These are phyloP conservation scores for Scolopax mira DNA, from an alignment of 2,113 vertebrate species.

Conservation along the genomic window DNA sequence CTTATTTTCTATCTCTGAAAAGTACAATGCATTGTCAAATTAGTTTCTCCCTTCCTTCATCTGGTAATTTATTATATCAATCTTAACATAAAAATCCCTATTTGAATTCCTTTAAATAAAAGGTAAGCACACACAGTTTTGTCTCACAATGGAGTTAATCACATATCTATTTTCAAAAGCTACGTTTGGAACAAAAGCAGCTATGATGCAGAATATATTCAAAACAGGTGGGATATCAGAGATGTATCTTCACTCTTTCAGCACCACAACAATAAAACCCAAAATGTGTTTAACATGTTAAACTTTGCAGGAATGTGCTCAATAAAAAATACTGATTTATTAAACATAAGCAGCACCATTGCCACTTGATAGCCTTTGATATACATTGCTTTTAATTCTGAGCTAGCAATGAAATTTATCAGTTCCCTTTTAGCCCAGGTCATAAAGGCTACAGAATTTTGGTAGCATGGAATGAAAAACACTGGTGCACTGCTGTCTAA, in stretches of 20 bases:
- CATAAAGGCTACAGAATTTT: neutral
- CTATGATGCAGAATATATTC: neutral
- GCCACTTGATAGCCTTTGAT: neutral
- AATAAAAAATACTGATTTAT: neutral
- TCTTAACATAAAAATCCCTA: neutral
- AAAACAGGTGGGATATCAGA: neutral
- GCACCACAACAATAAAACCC: neutral
- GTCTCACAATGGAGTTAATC: neutral
- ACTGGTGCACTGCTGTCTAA: neutral
- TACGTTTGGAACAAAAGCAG: neutral
- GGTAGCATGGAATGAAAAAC: neutral
- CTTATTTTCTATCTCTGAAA: neutral
- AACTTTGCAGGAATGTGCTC: neutral
- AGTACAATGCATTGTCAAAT: slow-evolving; percentile 9
- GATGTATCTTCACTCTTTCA: neutral
- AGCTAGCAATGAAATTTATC: neutral
- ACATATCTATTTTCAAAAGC: neutral
- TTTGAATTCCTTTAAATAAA: neutral
- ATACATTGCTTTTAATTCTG: neutral
- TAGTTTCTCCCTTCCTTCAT: neutral
- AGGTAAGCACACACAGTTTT: neutral
- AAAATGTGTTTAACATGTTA: neutral
- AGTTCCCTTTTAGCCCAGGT: neutral
- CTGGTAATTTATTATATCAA: slow-evolving; percentile 12
- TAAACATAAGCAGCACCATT: accelerated